Evolutionary conservation across 2,888 invertebrate genomes (phyloP).

Genomic region (Isoperla grammatica): DNA sequence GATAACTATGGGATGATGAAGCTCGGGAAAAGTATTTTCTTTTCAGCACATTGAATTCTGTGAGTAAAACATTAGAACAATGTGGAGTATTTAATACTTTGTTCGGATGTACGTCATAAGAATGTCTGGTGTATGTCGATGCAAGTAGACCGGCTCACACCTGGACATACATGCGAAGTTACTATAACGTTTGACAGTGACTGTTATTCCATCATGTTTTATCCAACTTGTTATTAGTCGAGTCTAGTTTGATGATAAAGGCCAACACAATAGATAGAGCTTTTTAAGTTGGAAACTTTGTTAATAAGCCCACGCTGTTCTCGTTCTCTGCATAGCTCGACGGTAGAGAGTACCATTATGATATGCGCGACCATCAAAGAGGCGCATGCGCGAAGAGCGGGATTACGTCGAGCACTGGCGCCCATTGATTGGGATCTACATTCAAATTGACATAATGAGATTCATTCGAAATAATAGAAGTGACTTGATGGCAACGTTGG

Average conservation of each 20-base stretch:
- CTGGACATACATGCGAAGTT: not conserved
- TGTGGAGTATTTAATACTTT: constrained; percentile 9
- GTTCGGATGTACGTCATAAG: not conserved
- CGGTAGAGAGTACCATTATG: not conserved
- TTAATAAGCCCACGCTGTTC: constrained; percentile 21
- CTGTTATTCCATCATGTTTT: not conserved
- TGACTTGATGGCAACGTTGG: too few relatives aligned
- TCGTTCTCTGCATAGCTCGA: constrained; percentile 5
- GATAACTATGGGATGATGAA: constrained; percentile 30
- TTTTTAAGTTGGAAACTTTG: constrained; percentile 26
- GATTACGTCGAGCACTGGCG: too few relatives aligned
- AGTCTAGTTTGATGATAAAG: constrained; percentile 24
- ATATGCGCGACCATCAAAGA: constrained; percentile 9
- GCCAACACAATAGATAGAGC: constrained; percentile 27
- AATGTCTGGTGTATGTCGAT: not conserved
- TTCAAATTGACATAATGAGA: too few relatives aligned
- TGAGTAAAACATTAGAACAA: not conserved
- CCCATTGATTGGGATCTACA: too few relatives aligned
- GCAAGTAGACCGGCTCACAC: not conserved
- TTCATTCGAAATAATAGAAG: too few relatives aligned
- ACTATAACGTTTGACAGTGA: not conserved
- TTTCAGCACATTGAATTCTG: constrained; percentile 17
- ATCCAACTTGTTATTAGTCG: constrained; percentile 2
- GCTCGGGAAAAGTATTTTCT: constrained; percentile 26
- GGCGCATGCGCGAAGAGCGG: too few relatives aligned